Conservation (phyloP, 2,797 vertebrate species). For the Micrastur ruficollis region DNA sequence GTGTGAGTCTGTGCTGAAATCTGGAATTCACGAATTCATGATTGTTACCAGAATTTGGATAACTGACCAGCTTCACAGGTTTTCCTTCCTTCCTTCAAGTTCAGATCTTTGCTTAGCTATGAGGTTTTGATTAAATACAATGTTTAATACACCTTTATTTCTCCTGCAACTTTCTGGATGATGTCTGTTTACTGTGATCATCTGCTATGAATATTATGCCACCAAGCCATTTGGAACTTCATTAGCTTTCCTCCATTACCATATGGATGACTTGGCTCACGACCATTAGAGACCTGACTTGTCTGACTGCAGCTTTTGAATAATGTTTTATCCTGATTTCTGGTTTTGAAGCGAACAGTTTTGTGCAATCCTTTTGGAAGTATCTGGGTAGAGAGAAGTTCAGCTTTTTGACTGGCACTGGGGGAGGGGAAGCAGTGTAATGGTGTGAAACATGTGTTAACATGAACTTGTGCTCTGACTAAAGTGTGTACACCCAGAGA, state of each 20-base stretch:
- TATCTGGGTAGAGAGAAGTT: not conserved
- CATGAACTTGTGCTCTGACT: not conserved
- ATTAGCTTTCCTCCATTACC: not conserved
- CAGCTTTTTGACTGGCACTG: not conserved
- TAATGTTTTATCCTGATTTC: not conserved
- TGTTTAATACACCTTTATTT: not conserved
- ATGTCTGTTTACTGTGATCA: not conserved
- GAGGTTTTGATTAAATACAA: not conserved
- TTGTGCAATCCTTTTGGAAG: not conserved
- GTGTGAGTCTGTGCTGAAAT: not conserved
- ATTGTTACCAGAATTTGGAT: not conserved
- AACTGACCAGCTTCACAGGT: not conserved
- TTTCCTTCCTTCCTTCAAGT: not conserved
- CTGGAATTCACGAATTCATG: not conserved
- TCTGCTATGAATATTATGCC: not conserved
- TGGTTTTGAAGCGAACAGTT: not conserved
- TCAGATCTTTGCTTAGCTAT: not conserved
- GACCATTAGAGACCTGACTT: not conserved
- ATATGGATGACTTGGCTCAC: not conserved
- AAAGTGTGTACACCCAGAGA: rapidly evolving
- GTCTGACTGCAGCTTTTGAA: not conserved
- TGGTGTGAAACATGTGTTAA: not conserved
- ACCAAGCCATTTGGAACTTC: constrained; percentile 23
- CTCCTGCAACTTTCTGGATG: not conserved
- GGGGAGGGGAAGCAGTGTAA: not conserved